A percentile compares a stretch with the other conserved stretches of the same genome.
Evolutionary conservation across 2,113 vertebrate species (phyloP).

Genomic region (Cygnus atratus): DNA sequence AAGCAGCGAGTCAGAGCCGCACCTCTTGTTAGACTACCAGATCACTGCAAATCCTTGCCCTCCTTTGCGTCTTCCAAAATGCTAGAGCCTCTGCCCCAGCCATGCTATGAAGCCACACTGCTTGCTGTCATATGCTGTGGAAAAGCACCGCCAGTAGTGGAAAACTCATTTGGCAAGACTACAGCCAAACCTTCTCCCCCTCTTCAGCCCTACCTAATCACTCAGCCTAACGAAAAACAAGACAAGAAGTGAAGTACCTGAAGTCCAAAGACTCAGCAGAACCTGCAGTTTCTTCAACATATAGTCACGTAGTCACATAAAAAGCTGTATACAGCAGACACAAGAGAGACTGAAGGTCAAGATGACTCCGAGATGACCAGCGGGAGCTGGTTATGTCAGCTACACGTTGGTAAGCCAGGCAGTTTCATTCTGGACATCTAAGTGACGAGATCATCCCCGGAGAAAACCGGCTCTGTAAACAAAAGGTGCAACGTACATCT

Average conservation of each 20-base stretch:
- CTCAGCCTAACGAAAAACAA: background rate
- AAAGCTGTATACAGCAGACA: background rate
- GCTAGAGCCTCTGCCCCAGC: constrained; percentile 53
- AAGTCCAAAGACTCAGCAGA: background rate
- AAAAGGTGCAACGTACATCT: background rate
- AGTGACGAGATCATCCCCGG: background rate
- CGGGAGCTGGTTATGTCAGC: background rate
- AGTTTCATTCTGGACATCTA: background rate
- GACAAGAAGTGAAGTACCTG: background rate
- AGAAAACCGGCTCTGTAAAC: constrained; percentile 10
- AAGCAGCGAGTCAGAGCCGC: constrained; percentile 49
- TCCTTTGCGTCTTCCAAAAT: background rate
- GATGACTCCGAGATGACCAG: background rate
- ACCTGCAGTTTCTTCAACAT: background rate
- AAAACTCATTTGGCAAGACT: background rate
- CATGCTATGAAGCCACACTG: background rate
- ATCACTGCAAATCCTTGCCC: constrained; percentile 50
- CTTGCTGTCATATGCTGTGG: constrained; percentile 40
- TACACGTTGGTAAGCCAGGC: background rate
- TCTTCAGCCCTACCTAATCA: background rate
- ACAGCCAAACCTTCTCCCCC: background rate
- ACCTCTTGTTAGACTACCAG: background rate
- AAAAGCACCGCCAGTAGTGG: background rate
- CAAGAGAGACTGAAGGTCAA: background rate
- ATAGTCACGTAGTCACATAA: fast-evolving